Evolutionary conservation across 2,113 vertebrate genomes (phyloP).

Genomic region (Sebastes fasciatus): DNA sequence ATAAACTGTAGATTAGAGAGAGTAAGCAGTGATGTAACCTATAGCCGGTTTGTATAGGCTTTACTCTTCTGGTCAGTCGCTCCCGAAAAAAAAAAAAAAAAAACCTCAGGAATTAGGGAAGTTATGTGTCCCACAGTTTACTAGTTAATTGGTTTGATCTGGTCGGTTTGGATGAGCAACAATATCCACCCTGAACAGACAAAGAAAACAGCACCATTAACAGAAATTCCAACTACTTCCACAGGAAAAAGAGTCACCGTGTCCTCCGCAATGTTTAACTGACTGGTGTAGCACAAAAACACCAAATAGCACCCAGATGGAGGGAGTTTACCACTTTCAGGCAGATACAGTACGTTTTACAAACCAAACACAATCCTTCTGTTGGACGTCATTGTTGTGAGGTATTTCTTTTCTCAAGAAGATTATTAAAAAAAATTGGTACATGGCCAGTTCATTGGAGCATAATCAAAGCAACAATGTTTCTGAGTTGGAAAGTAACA

Average conservation of each 20-base stretch:
- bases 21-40: too few species aligned
- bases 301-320: not conserved
- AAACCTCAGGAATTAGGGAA: conserved; percentile 12
- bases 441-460: not conserved
- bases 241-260: not conserved
- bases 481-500: not conserved
- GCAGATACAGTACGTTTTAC: not conserved
- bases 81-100: conserved; percentile 22
- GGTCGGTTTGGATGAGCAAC: conserved; percentile 5
- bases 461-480: not conserved
- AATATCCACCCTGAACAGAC: not conserved
- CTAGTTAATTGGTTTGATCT: conserved; percentile 28
- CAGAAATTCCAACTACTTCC: not conserved
- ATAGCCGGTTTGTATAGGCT: not conserved
- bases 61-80: conserved; percentile 5
- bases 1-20: not conserved
- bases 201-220: not conserved
- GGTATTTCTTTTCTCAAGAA: not conserved
- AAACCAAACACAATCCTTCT: not conserved
- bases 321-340: not conserved
- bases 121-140: conserved; percentile 13
- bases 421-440: not conserved
- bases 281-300: not conserved
- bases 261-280: not conserved
- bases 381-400: not conserved